These are phyloP conservation scores for Perca flavescens DNA, from an alignment of 2,113 vertebrate species.

Conservation along the genomic window DNA sequence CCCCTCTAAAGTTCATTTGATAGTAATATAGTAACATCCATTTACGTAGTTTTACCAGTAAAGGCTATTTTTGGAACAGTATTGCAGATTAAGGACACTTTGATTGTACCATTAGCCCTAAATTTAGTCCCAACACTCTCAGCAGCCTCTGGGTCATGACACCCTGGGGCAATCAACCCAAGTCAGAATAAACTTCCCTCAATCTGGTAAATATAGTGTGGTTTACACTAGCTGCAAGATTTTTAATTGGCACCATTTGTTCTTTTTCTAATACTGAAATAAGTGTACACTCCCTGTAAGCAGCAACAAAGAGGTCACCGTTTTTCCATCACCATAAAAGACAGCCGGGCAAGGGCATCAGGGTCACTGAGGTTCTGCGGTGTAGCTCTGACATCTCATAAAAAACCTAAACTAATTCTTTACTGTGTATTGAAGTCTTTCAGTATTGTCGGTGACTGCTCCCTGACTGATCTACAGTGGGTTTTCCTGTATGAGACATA, in stretches of 20 bases:
- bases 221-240: conserved; percentile 55
- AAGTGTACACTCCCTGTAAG: conserved; percentile 53
- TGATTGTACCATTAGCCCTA: conserved; percentile 40
- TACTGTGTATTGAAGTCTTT: neutral
- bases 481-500: conserved; percentile 11
- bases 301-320: conserved; percentile 42
- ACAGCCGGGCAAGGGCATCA: conserved; percentile 16
- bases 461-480: conserved; percentile 1
- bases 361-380: conserved; percentile 36
- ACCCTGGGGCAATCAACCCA: conserved; percentile 63
- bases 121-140: conserved; percentile 40
- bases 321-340: conserved; percentile 55
- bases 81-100: conserved; percentile 33
- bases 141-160: conserved; percentile 54
- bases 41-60: conserved; percentile 27
- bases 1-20: conserved; percentile 66
- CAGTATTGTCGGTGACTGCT: conserved; percentile 13
- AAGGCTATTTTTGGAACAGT: conserved; percentile 51
- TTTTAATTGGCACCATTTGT: conserved; percentile 67
- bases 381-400: conserved; percentile 20
- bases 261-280: conserved; percentile 20
- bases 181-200: conserved; percentile 69
- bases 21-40: conserved; percentile 32
- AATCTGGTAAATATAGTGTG: conserved; percentile 59
- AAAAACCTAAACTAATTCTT: neutral